These are phyloP conservation scores for Pammene fasciana DNA, from an alignment of 2,888 invertebrate species.

Conservation along the genomic window DNA sequence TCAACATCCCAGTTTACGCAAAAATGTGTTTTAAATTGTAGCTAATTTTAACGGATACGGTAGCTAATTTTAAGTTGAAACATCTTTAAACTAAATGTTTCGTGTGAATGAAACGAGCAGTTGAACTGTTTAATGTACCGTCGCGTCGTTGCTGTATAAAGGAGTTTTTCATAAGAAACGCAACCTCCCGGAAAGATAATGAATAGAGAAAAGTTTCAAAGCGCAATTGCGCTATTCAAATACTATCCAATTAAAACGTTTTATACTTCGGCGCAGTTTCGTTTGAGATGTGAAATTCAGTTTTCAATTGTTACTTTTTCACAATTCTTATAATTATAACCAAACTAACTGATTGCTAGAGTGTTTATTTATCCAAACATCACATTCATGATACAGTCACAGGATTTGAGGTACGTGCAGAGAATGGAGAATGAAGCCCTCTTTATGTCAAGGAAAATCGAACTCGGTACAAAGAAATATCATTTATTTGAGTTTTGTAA, in stretches of 20 bases:
- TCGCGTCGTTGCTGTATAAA: conserved; percentile 24
- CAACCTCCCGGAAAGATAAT: conserved; percentile 52
- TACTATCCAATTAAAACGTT: conserved; percentile 43
- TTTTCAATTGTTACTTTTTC: not conserved
- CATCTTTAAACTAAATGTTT: conserved; percentile 1
- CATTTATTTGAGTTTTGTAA: no score
- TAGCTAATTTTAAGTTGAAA: conserved; percentile 11
- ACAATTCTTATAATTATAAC: no score
- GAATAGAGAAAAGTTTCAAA: conserved; percentile 52
- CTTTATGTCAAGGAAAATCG: no score
- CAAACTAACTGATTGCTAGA: no score
- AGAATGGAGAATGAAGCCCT: no score
- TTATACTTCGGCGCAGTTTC: not conserved
- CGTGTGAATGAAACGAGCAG: conserved; percentile 20
- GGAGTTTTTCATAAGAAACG: conserved; percentile 48
- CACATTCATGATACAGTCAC: no score
- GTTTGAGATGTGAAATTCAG: not conserved
- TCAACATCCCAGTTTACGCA: not conserved
- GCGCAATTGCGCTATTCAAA: conserved; percentile 46
- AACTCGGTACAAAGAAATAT: no score
- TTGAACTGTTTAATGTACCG: conserved; percentile 38
- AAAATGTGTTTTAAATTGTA: not conserved
- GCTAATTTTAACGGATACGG: conserved; percentile 4
- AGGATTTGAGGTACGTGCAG: no score
- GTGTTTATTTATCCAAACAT: no score